Evolutionary conservation across 2,888 invertebrate genomes (phyloP), one percentile per base, ranked within the genome.

Genomic region (Alloscopus bannaensis): DNA sequence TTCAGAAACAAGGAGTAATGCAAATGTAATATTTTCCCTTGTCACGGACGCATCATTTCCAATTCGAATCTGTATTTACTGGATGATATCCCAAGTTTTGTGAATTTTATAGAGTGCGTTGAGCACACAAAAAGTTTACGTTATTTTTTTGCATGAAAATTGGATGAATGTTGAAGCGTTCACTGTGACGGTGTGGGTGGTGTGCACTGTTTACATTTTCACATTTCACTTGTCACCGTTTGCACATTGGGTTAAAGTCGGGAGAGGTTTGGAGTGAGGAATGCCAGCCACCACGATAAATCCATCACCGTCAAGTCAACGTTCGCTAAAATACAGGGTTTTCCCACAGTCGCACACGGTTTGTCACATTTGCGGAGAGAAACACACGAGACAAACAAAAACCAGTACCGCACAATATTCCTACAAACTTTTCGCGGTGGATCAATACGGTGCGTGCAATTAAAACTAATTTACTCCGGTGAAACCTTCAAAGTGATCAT

Each of bases 181-280:
- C n/a, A n/a, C n/a, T 36, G 6, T 36, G 13, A 36, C 60, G 18
- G 28, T 60, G n/a, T n/a, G 24, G 31, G 31, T 60, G 31, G 18
- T n/a, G 36, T 36, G 36, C 52, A 55, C 3, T 60, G 75, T 75
- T 75, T 75, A 75, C 75, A 50, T 75, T 75, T 75, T 68, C 69
- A 64, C 76, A 64, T 76, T 69, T 76, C 76, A 76, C 69, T 60
- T 76, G 68, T 68, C 75, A 76, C 75, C 36, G 11, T 57, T 57
- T 57, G n/a, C n/a, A n/a, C n/a, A n/a, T n/a, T n/a, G n/a, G n/a
- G n/a, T n/a, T n/a, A n/a, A n/a, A n/a, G n/a, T n/a, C n/a, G n/a
- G n/a, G n/a, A n/a, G n/a, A n/a, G n/a, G n/a, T n/a, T n/a, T n/a
- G n/a, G n/a, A n/a, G n/a, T n/a, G n/a, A n/a, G n/a, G n/a, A n/a